These are phyloP conservation scores for Calephelis virginiensis DNA, from an alignment of 1,140 invertebrate species.

Conservation along the genomic window DNA sequence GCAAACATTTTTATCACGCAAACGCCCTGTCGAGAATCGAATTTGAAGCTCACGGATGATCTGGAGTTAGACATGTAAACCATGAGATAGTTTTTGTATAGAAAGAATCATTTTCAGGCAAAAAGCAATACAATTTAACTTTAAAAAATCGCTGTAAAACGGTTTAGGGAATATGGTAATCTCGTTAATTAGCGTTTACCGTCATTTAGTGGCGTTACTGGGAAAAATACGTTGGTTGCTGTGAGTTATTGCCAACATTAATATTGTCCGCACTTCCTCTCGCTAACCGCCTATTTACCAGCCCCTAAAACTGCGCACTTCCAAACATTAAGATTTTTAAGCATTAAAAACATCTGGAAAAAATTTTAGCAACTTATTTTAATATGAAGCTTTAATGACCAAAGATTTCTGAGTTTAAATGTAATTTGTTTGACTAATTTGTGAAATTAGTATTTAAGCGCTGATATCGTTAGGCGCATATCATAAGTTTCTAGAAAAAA, in stretches of 20 bases:
- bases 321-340: constrained; percentile 28
- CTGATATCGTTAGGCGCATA: too few relatives aligned
- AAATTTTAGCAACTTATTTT: constrained; percentile 19
- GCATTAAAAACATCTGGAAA: constrained; percentile 37
- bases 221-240: constrained; percentile 64
- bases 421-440: not conserved
- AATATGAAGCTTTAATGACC: constrained; percentile 6
- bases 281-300: constrained; percentile 61
- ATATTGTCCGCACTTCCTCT: constrained; percentile 68
- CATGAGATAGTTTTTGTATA: too few relatives aligned
- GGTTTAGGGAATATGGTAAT: constrained; percentile 51
- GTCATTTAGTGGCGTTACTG: constrained; percentile 47
- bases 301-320: constrained; percentile 38
- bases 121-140: constrained; percentile 14
- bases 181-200: constrained; percentile 62
- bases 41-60: too few relatives aligned
- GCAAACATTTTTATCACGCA: too few relatives aligned
- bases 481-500: too few relatives aligned
- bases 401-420: constrained; percentile 10
- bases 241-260: constrained; percentile 69
- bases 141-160: constrained; percentile 4
- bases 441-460: not conserved
- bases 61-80: too few relatives aligned
- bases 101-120: too few relatives aligned
- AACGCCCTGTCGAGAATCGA: too few relatives aligned